phyloP scores from a whole-genome alignment of 2,888 invertebrate genomes.

The Sesia apiformis region DNA sequence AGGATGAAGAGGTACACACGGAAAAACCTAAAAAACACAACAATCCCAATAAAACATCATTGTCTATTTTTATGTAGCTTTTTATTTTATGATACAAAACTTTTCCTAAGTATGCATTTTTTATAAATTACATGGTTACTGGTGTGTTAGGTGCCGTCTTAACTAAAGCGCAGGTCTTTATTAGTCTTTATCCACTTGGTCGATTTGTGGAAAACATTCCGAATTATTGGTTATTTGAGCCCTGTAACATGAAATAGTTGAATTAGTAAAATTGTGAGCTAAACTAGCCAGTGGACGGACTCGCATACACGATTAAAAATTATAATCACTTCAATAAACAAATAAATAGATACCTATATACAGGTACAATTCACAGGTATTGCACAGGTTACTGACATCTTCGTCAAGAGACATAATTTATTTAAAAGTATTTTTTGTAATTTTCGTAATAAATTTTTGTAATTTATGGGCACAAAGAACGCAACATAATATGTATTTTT shows the following conservation, averaged over 20 bases:
- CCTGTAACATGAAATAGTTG: neutral
- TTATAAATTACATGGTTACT: slow-evolving; percentile 46
- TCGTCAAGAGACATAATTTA: no score
- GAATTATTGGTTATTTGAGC: neutral
- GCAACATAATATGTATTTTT: no score
- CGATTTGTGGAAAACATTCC: slow-evolving; percentile 22
- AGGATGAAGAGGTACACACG: neutral
- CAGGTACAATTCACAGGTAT: no score
- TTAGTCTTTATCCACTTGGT: slow-evolving; percentile 57
- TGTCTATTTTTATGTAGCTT: slow-evolving; percentile 68
- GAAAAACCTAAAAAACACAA: neutral
- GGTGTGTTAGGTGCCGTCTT: neutral
- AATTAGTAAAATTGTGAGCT: neutral
- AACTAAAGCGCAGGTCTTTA: slow-evolving; percentile 6
- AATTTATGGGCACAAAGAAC: no score
- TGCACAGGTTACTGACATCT: no score
- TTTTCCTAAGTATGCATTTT: slow-evolving; percentile 43
- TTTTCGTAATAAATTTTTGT: no score
- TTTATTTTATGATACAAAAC: slow-evolving; percentile 57
- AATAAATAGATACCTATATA: no score
- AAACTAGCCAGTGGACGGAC: no score
- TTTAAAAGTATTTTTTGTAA: no score
- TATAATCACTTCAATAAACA: no score
- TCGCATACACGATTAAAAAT: no score
- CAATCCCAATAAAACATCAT: slow-evolving; percentile 39